phyloP scores from a whole-genome alignment of 2,888 invertebrate species.

The Monopis laevigella region DNA sequence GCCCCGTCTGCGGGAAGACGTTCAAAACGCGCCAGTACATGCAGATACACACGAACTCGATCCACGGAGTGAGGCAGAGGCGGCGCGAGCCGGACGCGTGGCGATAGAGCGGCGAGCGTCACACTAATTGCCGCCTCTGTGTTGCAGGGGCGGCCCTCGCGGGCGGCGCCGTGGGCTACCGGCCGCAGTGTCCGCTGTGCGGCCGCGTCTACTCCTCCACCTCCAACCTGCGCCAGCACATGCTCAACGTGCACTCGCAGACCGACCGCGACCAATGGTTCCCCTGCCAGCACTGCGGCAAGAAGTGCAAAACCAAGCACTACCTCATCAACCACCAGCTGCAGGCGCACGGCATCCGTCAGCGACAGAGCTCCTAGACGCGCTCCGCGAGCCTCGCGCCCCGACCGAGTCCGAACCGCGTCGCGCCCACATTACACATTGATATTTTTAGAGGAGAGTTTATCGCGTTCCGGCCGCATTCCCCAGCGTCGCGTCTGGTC shows the following conservation, averaged over 20 bases:
- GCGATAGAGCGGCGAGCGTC: slow-evolving; percentile 16
- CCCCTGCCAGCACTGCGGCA: slow-evolving; percentile 77
- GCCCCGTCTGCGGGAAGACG: slow-evolving; percentile 77
- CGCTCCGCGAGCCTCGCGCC: slow-evolving; percentile 29
- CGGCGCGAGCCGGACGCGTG: slow-evolving; percentile 28
- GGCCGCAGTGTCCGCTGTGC: slow-evolving; percentile 76
- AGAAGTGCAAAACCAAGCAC: slow-evolving; percentile 80
- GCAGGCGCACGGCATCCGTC: slow-evolving; percentile 78
- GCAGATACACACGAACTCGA: slow-evolving; percentile 79
- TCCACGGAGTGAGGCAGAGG: slow-evolving; percentile 77
- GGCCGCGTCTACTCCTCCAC: slow-evolving; percentile 77
- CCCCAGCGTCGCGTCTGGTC: too few relatives aligned
- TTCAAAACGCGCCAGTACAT: slow-evolving; percentile 82
- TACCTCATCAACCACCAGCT: slow-evolving; percentile 80
- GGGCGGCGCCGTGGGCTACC: slow-evolving; percentile 50
- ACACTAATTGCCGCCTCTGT: slow-evolving; percentile 70
- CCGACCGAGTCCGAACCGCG: too few relatives aligned
- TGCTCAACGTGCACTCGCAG: slow-evolving; percentile 79
- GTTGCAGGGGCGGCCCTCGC: slow-evolving; percentile 72
- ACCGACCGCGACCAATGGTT: slow-evolving; percentile 76
- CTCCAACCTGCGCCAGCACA: slow-evolving; percentile 79
- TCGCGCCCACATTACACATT: too few relatives aligned
- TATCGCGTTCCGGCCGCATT: too few relatives aligned
- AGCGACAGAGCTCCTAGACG: slow-evolving; percentile 70
- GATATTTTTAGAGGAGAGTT: slow-evolving; percentile 1